A percentile compares a stretch with the other conserved stretches of the same genome.
phyloP scores from a whole-genome alignment of 2,113 vertebrate species.

The Plestiodon gilberti region DNA sequence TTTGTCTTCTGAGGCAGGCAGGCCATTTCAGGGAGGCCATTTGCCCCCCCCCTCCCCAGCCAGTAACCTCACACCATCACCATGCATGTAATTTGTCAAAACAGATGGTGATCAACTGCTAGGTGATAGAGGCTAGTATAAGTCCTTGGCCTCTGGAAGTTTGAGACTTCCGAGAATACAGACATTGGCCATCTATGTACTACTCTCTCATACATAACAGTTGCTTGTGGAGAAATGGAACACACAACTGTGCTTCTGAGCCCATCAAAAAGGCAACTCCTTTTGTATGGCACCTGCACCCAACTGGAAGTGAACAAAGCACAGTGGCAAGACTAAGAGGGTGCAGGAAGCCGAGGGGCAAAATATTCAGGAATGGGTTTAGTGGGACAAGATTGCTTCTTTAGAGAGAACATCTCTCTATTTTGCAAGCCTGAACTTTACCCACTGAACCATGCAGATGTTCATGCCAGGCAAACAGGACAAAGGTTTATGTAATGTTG shows the following conservation, averaged over 20 bases:
- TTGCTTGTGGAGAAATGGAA: neutral
- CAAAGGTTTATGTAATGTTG: neutral
- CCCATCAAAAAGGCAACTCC: neutral
- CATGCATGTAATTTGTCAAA: no score
- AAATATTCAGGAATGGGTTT: neutral
- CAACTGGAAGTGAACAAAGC: neutral
- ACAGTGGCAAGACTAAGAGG: neutral
- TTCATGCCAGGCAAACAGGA: neutral
- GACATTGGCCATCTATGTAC: neutral
- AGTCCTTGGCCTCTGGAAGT: no score
- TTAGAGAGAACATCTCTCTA: neutral
- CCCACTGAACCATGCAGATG: neutral
- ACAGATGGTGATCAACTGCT: no score
- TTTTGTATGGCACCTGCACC: no score
- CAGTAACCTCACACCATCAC: no score
- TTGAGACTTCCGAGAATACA: neutral
- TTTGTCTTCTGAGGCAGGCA: neutral
- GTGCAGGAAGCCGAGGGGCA: neutral
- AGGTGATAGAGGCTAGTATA: no score
- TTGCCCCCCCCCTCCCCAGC: neutral
- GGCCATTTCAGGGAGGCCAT: neutral
- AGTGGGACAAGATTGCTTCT: neutral
- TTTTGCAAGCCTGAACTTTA: neutral
- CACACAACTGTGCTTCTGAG: neutral
- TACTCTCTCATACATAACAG: no score